These are phyloP conservation scores for Darevskia nairensis DNA, from an alignment of 2,797 vertebrate species.

Conservation along the genomic window DNA sequence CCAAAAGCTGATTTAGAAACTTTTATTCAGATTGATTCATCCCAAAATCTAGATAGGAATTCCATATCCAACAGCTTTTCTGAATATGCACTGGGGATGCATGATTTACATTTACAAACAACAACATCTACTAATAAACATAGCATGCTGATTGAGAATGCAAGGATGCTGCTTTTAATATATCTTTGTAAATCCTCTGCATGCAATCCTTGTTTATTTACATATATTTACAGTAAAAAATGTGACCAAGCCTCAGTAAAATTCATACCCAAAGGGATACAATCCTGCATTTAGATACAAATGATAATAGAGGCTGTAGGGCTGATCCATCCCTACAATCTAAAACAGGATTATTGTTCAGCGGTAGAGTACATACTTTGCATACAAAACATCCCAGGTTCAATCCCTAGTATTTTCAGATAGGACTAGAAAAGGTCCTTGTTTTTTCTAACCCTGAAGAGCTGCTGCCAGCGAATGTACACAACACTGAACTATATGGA, in stretches of 20 bases:
- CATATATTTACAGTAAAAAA: neutral
- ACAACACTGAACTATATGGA: neutral
- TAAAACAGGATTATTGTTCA: neutral
- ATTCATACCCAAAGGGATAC: neutral
- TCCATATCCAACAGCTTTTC: neutral
- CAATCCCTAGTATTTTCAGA: neutral
- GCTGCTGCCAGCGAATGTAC: neutral
- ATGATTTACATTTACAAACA: neutral
- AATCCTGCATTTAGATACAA: neutral
- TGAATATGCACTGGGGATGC: neutral
- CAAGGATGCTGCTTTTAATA: neutral
- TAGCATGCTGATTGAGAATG: neutral
- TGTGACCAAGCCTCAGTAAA: neutral
- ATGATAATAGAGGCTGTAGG: neutral
- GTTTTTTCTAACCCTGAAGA: too few species aligned
- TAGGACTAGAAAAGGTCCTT: neutral
- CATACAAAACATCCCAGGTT: too few species aligned
- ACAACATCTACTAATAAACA: neutral
- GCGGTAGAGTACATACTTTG: neutral
- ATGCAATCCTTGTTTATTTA: neutral
- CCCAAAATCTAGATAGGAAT: neutral
- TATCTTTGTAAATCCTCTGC: neutral
- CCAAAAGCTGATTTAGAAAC: neutral
- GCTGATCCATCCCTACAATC: neutral
- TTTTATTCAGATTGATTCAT: neutral